Percentiles rank a stretch among this genome's conserved stretches.
These are phyloP conservation scores for Acromyrmex heyeri DNA, from an alignment of 1,140 invertebrate genomes.

Conservation along the genomic window DNA sequence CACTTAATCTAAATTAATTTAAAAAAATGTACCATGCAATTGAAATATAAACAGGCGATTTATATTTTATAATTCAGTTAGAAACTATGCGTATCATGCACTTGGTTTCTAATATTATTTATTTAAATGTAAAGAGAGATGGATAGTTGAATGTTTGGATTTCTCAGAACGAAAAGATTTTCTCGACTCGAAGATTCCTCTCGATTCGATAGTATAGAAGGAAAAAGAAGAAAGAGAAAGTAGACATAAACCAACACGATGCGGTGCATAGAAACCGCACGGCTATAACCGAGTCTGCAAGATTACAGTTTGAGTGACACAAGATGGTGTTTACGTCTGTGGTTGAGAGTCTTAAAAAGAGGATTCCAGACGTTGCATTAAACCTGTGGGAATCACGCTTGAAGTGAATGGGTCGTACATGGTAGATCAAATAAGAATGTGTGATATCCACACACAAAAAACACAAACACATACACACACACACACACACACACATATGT, in stretches of 20 bases:
- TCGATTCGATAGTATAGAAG: slow-evolving; percentile 21
- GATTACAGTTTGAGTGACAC: slow-evolving; percentile 61
- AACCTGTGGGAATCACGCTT: slow-evolving; percentile 6
- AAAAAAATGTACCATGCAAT: background rate
- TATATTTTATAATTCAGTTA: background rate
- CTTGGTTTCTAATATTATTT: slow-evolving; percentile 14
- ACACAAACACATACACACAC: too few species aligned
- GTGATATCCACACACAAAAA: background rate
- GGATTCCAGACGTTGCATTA: slow-evolving; percentile 43
- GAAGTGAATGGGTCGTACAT: background rate
- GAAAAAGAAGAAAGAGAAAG: background rate
- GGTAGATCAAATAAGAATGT: slow-evolving; percentile 5
- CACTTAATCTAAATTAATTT: slow-evolving; percentile 1
- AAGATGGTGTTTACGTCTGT: slow-evolving; percentile 62
- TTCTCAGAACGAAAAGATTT: slow-evolving; percentile 29
- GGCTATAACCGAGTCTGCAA: slow-evolving; percentile 39
- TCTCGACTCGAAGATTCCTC: slow-evolving; percentile 8
- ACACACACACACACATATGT: too few species aligned
- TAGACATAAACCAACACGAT: slow-evolving; percentile 24
- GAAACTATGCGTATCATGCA: background rate
- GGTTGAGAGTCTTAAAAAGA: slow-evolving; percentile 44
- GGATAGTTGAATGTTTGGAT: slow-evolving; percentile 14
- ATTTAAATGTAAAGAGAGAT: background rate
- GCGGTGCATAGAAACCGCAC: slow-evolving; percentile 27
- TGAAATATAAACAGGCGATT: background rate